Base-by-base conservation (phyloP, 2,888 invertebrate species). In the Ctena decussata region DNA sequence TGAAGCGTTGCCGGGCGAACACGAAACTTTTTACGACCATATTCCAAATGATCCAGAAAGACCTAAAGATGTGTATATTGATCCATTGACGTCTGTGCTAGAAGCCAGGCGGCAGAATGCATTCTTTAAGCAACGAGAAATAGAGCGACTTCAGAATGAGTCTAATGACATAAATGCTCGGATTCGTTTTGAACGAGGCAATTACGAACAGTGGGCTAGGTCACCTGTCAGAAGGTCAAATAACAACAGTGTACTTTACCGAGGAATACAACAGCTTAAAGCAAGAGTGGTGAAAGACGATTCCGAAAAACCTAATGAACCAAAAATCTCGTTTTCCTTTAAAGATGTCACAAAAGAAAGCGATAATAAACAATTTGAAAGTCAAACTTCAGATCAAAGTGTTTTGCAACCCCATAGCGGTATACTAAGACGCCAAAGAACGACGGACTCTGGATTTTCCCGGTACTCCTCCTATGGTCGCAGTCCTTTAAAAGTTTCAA, bases 181-280 rank as follows among this genome's bases (percentile, higher is more conserved):
- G 3, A 6, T 70, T 1, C 39, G 70, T 21, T 82, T 89, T 5
- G 86, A 86, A 30, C 84, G 82, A 32, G 65, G 84, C 18, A 84
- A 86, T 70, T 89, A 89, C 57, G 84, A 86, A 73, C 89, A 89
- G 60, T 89, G 89, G 89, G 89, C 89, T 11, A 46, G 89, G 71
- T 75, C 77, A n/a, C 86, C 86, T 35, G 82, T 76, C n/a, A 65
- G 80, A 15, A 71, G 82, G 32, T 37, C 80, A 24, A 60, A 77
- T 1, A 81, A 77, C 69, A 81, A 73, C 53, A 49, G 77, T 8
- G 76, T 85, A 32, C 57, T 85, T 6, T 72, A 39, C n/a, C 11
- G 88, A 30, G 88, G 88, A 0, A 88, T 85, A n/a, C 88, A 88
- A 37, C 81, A 83, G 18, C 75, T 85, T 11, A 85, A 84, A 49